These are phyloP conservation scores for Gallinago paraguaiae DNA, from an alignment of 2,113 vertebrate genomes.

Conservation along the genomic window DNA sequence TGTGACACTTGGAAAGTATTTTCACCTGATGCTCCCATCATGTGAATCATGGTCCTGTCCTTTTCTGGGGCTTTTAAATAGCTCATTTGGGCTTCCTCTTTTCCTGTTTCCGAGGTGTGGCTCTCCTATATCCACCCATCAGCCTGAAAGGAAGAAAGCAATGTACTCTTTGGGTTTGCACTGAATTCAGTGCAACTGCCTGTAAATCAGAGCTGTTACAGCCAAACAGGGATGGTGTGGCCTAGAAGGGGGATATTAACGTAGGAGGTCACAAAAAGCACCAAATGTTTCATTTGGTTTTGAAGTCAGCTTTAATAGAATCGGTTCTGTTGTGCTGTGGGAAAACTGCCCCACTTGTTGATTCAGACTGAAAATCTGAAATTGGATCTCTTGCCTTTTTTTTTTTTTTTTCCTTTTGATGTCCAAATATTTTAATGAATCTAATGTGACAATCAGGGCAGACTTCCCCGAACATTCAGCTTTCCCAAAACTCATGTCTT, in stretches of 20 bases:
- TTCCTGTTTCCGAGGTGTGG: not conserved
- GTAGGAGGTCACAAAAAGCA: not conserved
- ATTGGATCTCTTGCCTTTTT: not conserved
- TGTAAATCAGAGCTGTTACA: fast-evolving
- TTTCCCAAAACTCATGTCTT: not conserved
- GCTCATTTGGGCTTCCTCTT: not conserved
- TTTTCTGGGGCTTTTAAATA: not conserved
- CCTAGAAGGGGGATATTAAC: fast-evolving
- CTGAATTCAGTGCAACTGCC: not conserved
- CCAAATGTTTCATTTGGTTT: not conserved
- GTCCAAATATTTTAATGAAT: not conserved
- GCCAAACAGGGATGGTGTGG: not conserved
- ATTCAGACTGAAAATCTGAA: not conserved
- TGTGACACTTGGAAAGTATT: not conserved
- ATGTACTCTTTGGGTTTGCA: not conserved
- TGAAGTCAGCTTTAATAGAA: not conserved
- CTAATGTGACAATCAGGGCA: not conserved
- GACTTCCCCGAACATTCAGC: not conserved
- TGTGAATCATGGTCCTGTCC: not conserved
- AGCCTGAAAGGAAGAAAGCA: not conserved
- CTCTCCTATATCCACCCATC: not conserved
- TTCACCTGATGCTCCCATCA: not conserved
- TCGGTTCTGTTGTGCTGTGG: not conserved
- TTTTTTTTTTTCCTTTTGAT: not conserved
- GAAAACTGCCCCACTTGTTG: not conserved